Evolutionary conservation across 2,888 invertebrate species (phyloP), one percentile per base, ranked within the genome.

Genomic region (Drosophila prolongata): DNA sequence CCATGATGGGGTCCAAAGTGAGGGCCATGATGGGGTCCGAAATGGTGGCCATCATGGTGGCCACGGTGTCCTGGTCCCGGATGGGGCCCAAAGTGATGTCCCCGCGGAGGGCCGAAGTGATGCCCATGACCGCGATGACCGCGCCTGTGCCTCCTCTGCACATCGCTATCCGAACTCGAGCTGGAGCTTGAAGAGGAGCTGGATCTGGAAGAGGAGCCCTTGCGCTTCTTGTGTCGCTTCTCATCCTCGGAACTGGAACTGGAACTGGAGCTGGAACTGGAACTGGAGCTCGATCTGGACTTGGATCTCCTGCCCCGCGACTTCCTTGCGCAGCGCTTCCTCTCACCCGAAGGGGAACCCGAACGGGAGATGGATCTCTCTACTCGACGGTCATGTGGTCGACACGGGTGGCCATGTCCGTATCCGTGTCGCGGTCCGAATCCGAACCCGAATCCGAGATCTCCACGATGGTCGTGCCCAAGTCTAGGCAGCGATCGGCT

Each of bases 321-420:
- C 59, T 58, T 56, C 34, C 19, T 37, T n/a, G n/a, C 19, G 34
- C 58, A 11, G 10, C 24, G 44, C 35, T 38, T 47, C 35, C 13
- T 16, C 1, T 64, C 76, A 10, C 37, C 59, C 16, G 78, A 79
- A n/a, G 65, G 68, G 1, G 82, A 75, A 1, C 68, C 46, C 0
- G 75, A 75, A 3, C 73, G 70, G 0, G 78, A 72, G 1, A 57
- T 60, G 0, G 77, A 76, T 4, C 74, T 60, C 19, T 37, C 70
- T 65, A 87, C 54, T 72, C 66, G 62, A 88, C 75, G 62, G 27
- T 67, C 88, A 86, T 80, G 58, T 27, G 54, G 60, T 30, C 50
- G 43, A 83, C 72, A 50, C 64, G 68, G 52, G 72, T 50, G 65
- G 83, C 86, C 76, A 85, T 84, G 46, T 84, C 87, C 62, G 66